Percentiles rank a stretch among this genome's conserved stretches.
phyloP scores from a whole-genome alignment of 2,113 vertebrate species.

The Phocoena sinus region DNA sequence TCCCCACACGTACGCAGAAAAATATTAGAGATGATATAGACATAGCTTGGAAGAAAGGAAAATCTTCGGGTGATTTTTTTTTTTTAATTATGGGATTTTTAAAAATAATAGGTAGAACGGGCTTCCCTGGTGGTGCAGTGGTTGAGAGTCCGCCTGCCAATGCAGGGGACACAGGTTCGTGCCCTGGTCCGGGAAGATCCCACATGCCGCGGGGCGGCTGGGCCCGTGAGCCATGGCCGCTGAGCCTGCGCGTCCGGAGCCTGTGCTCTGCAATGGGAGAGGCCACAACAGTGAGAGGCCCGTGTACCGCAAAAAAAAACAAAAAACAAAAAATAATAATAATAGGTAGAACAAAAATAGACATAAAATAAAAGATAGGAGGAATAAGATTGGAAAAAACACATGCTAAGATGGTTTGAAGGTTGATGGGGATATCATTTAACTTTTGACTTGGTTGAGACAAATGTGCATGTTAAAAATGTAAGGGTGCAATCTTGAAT shows the following conservation, averaged over 20 bases:
- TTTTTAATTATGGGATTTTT: background rate
- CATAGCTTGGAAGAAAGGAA: background rate
- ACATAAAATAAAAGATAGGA: background rate
- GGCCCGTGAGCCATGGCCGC: no score
- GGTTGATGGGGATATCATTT: background rate
- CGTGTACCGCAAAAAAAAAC: no score
- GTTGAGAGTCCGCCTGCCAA: background rate
- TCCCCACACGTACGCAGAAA: background rate
- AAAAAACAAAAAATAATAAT: background rate
- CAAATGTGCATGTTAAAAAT: background rate
- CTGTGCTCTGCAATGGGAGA: no score
- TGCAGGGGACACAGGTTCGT: no score
- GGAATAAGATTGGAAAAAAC: background rate
- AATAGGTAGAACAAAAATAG: background rate
- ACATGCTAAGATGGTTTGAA: background rate
- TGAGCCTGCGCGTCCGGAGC: no score
- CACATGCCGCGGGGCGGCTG: no score
- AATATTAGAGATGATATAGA: background rate
- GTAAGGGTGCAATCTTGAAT: background rate
- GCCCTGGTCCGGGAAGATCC: no score
- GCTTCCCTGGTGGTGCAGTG: background rate
- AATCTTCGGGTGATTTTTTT: background rate
- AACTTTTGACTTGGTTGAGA: background rate
- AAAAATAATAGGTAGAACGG: background rate
- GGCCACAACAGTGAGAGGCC: no score